Evolutionary conservation across 2,888 invertebrate species (phyloP), one percentile per base, ranked within the genome.

Genomic region (Strigamia transsilvanica): DNA sequence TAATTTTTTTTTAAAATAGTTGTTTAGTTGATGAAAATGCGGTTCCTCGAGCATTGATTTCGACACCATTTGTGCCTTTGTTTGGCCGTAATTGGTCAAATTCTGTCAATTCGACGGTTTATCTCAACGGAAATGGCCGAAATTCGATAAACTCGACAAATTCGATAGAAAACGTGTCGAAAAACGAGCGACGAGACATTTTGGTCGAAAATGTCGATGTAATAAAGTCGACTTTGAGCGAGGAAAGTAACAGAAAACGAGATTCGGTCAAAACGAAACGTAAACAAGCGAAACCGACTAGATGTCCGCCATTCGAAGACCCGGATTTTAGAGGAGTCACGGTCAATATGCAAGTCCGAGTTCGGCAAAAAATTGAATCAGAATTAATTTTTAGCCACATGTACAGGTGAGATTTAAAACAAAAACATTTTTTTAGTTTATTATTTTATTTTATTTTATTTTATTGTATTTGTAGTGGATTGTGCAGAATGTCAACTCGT

Each of bases 261-360:
- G n/a, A 2, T 34, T 34, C 34, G 34, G 34, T 34, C 3, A 34
- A 34, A 34, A 5, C 34, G 34, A 79, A 79, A 32, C 46, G 80
- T 10, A 80, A 80, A 51, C 80, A 80, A n/a, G 18, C n/a, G 6
- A 42, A 80, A 21, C 80, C 80, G n/a, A 12, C 18, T 10, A 42
- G 27, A 46, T 21, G 51, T 51, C 80, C 51, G 10, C 12, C 7
- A 51, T 23, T 46, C 4, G 18, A 42, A 2, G 80, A 80, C 18
- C 51, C 80, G 15, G 13, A 13, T 46, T 80, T 80, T 23, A 80
- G 12, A 46, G 80, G 80, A 42, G 80, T 51, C 2, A 23, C 32
- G 9, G 4, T 80, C 5, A 80, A 15, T 10, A 42, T 80, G 18
- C 6, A 15, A 66, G 1, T 66, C 1, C 6, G 27, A 10, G 27